These are phyloP conservation scores for Ornithoptera alexandrae DNA, from an alignment of 2,888 invertebrate genomes.

Conservation along the genomic window DNA sequence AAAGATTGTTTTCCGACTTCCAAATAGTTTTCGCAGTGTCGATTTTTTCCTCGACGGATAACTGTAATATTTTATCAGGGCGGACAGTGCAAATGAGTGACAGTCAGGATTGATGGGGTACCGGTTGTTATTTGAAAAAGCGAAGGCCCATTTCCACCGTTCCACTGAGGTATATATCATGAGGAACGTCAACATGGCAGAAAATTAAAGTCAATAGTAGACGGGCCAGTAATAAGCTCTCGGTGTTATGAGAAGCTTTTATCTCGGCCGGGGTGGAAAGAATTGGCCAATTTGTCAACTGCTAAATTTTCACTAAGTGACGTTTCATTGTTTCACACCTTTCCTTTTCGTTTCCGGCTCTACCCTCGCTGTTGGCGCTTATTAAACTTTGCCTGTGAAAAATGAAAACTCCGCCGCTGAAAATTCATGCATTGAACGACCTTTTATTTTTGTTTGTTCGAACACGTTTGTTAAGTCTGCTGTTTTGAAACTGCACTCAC, in stretches of 20 bases:
- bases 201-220: slow-evolving; percentile 78
- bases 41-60: slow-evolving; percentile 66
- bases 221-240: slow-evolving; percentile 62
- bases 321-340: slow-evolving; percentile 63
- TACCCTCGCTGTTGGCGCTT: slow-evolving; percentile 44
- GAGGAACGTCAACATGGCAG: slow-evolving; percentile 75
- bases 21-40: slow-evolving; percentile 70
- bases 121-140: slow-evolving; percentile 78
- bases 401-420: slow-evolving; percentile 20
- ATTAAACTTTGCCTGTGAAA: slow-evolving; percentile 44
- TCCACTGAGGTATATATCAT: slow-evolving; percentile 71
- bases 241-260: slow-evolving; percentile 62
- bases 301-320: slow-evolving; percentile 60
- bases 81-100: slow-evolving; percentile 73
- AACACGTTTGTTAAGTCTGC: neutral
- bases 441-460: neutral
- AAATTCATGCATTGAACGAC: neutral
- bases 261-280: slow-evolving; percentile 52
- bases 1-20: slow-evolving; percentile 67
- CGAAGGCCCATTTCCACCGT: slow-evolving; percentile 71
- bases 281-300: slow-evolving; percentile 75
- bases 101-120: slow-evolving; percentile 70
- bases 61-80: slow-evolving; percentile 71
- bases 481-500: neutral
- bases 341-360: slow-evolving; percentile 44